Base-by-base conservation (phyloP, 2,113 vertebrate species). In the Speoplatyrhinus poulsoni region DNA sequence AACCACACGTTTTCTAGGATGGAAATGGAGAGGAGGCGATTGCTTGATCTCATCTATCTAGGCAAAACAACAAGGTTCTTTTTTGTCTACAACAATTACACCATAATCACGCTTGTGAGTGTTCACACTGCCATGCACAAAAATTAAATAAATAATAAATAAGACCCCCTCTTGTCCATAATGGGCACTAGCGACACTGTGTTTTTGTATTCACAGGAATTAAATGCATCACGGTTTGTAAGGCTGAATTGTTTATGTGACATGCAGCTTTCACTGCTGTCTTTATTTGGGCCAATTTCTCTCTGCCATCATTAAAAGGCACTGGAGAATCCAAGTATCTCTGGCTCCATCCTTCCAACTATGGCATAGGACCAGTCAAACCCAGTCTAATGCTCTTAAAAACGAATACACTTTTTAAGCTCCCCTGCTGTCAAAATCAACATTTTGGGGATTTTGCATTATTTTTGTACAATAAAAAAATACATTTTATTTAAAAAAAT, bases 161-260 rank as follows among this genome's bases (percentile, higher is more conserved):
- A 65, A 76, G 76, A 84, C 79, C 5, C 36, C 36, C 62, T 53
- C 56, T 1, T 32, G 47, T 58, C 67, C 48, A 70, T 55, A 67
- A 65, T 62, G 67, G 65, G 69, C 59, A 62, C 64, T 73, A 54
- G 75, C 77, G 65, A 77, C 81, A 70, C 26, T 88, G 80, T 73
- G 80, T 78, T 70, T 88, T 86, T 85, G 76, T 83, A 80, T 87
- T 85, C 89, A 88, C 85, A 81, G 76, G 81, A 87, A 89, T 88
- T 87, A 91, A 91, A 90, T 91, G 90, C 84, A 90, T 85, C 83
- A 84, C 80, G 85, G 83, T 60, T 88, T 83, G 83, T 79, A 73
- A 84, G 89, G 90, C 89, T 89, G 84, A 89, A 89, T 91, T 84
- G 82, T 83, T 72, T 86, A 87, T 83, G 88, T 91, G 89, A 49